Conservation (phyloP, 2,888 invertebrate genomes). For the Coelogynopora nodosa region DNA sequence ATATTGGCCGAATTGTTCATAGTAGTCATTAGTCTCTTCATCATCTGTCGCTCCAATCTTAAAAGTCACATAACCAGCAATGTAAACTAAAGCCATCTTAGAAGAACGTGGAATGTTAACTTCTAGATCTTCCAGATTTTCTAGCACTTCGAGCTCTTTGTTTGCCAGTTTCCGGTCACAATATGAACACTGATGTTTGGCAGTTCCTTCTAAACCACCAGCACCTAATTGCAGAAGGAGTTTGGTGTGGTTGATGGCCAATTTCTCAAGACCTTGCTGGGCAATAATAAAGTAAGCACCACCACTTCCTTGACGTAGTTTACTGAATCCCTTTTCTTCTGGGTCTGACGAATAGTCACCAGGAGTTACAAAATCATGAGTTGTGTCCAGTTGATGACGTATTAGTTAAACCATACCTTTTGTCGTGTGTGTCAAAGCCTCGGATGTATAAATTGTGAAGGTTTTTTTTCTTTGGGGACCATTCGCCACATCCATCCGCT, state of each 20-base stretch:
- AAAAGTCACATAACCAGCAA: not conserved
- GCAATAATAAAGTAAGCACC: conserved; percentile 16
- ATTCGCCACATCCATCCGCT: conserved; percentile 9
- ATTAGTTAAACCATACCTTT: not conserved
- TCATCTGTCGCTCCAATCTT: not conserved
- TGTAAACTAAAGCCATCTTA: not conserved
- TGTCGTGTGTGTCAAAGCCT: not conserved
- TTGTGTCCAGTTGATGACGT: not conserved
- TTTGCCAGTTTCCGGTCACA: not conserved
- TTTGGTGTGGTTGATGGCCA: not conserved
- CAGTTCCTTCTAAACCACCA: conserved; percentile 1
- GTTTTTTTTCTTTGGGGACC: not conserved
- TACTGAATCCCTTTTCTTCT: not conserved
- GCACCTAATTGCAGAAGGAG: not conserved
- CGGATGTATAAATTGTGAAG: not conserved
- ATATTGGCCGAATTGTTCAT: not conserved
- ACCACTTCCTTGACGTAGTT: not conserved
- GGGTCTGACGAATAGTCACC: not conserved
- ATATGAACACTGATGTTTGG: not conserved
- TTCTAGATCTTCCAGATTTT: not conserved
- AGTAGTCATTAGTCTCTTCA: not conserved
- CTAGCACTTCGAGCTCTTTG: not conserved
- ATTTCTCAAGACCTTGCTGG: not conserved
- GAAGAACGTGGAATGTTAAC: not conserved
- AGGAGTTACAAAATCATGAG: not conserved